These are phyloP conservation scores for Eonycteris spelaea DNA, from an alignment of 2,113 vertebrate species.

Conservation along the genomic window DNA sequence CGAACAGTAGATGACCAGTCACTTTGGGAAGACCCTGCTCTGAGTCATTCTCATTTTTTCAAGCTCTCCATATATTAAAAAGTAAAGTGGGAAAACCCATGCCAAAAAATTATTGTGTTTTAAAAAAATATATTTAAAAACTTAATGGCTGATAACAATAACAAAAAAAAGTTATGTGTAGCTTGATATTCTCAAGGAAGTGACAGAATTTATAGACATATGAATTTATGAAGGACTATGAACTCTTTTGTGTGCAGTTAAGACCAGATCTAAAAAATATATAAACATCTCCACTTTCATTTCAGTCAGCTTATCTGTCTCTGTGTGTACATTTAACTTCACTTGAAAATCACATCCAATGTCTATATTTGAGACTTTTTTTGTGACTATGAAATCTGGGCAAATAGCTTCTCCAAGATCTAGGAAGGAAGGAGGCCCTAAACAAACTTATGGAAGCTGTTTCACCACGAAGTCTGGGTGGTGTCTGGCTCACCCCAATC, in stretches of 20 bases:
- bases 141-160: background rate
- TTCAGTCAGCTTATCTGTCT: background rate
- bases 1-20: background rate
- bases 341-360: background rate
- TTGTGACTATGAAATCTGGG: background rate
- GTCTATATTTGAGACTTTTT: background rate
- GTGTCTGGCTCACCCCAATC: background rate
- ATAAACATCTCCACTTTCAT: background rate
- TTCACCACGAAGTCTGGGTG: background rate
- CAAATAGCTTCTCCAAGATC: background rate
- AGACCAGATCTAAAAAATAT: background rate
- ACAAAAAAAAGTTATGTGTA: background rate
- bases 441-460: background rate
- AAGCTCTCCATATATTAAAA: background rate
- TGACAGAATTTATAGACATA: background rate
- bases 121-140: background rate
- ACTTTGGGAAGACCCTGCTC: background rate
- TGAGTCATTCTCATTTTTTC: background rate
- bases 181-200: background rate
- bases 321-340: background rate
- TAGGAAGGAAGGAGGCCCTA: background rate
- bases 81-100: background rate
- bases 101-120: background rate
- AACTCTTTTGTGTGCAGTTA: background rate
- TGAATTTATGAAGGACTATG: background rate